Conservation (phyloP, 2,797 vertebrate genomes). For the Nyctalus aviator region DNA sequence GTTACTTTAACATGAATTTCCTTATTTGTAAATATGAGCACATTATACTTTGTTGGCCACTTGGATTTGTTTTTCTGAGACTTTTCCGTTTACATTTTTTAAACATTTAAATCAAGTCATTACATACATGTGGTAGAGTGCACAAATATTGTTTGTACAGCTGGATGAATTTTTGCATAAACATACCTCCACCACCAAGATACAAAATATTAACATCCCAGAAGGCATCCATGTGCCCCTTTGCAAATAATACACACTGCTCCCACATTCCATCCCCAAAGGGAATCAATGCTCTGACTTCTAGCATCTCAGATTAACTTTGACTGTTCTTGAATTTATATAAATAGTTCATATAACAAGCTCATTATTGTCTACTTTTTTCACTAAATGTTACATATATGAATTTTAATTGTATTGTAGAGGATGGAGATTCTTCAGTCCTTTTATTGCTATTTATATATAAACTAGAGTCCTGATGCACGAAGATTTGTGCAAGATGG, state of each 20-base stretch:
- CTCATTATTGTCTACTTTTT: not conserved
- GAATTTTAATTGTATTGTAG: not conserved
- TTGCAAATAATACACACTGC: not conserved
- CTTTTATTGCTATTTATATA: not conserved
- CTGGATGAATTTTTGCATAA: not conserved
- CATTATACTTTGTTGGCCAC: conserved; percentile 10
- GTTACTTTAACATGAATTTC: not conserved
- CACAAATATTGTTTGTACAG: not conserved
- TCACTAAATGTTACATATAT: not conserved
- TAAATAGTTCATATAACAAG: not conserved
- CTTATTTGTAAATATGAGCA: not conserved
- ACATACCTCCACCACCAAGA: not conserved
- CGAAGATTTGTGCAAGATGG: no score
- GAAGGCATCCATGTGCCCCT: not conserved
- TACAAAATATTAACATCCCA: not conserved
- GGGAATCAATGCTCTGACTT: not conserved
- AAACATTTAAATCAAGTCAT: not conserved
- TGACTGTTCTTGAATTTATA: conserved; percentile 1
- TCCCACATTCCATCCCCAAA: not conserved
- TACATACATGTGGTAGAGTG: not conserved
- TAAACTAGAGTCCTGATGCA: no score
- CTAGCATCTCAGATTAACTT: conserved; percentile 12
- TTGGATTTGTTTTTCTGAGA: not conserved
- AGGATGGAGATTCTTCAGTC: not conserved
- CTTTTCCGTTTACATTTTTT: conserved; percentile 41